These are phyloP conservation scores for Macrophya annulata DNA, from an alignment of 2,888 invertebrate genomes.

Conservation along the genomic window DNA sequence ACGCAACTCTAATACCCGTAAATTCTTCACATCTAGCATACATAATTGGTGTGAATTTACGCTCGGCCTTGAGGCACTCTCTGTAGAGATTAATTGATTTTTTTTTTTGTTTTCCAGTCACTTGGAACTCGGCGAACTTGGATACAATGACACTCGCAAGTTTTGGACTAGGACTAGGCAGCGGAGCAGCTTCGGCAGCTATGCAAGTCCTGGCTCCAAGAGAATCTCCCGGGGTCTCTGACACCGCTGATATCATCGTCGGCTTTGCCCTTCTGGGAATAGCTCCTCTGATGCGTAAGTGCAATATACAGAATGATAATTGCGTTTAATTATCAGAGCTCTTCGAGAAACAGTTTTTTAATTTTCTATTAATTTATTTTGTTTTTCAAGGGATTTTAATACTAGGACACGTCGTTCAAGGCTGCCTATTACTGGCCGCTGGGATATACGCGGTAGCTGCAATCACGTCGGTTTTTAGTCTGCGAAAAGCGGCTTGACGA, in stretches of 20 bases:
- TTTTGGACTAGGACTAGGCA: conserved; percentile 45
- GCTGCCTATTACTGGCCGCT: conserved; percentile 37
- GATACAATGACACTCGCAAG: conserved; percentile 50
- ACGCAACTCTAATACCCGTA: not conserved
- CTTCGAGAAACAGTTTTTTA: not conserved
- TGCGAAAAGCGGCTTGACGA: conserved; percentile 12
- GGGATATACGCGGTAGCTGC: conserved; percentile 48
- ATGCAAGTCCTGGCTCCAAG: conserved; percentile 38
- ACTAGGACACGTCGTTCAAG: conserved; percentile 21
- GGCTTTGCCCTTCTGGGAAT: conserved; percentile 37
- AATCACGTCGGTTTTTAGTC: conserved; percentile 18
- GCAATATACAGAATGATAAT: not conserved
- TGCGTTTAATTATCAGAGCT: not conserved
- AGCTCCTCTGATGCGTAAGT: conserved; percentile 51
- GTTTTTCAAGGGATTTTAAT: conserved; percentile 39
- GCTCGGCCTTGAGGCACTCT: conserved; percentile 3
- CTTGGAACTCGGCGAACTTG: conserved; percentile 43
- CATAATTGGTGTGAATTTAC: not conserved
- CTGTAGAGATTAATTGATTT: not conserved
- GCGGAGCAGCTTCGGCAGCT: conserved; percentile 23
- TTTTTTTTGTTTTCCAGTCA: conserved; percentile 23
- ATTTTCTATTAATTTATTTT: not conserved
- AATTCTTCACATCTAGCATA: not conserved
- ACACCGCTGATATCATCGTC: conserved; percentile 33
- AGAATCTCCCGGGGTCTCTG: conserved; percentile 38